Evolutionary conservation across 2,888 invertebrate genomes (phyloP).

Genomic region (Tanypteryx hageni): DNA sequence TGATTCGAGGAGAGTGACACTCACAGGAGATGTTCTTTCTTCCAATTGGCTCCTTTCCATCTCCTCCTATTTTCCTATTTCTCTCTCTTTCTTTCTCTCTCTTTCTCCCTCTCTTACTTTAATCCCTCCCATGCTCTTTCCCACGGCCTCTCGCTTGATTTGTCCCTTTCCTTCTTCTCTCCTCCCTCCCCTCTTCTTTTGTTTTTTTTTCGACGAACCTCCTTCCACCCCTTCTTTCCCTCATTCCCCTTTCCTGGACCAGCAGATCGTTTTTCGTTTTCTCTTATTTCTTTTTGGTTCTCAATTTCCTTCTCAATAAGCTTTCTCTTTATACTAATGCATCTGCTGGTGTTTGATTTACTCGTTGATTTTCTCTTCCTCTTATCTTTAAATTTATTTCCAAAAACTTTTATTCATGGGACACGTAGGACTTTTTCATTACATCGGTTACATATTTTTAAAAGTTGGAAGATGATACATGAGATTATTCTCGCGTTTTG

Average conservation of each 20-base stretch:
- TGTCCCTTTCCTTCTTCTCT: neutral
- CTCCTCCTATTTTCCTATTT: neutral
- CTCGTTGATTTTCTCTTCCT: slow-evolving; percentile 32
- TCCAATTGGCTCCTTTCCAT: slow-evolving; percentile 23
- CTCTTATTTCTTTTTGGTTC: slow-evolving; percentile 56
- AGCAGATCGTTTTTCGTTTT: slow-evolving; percentile 51
- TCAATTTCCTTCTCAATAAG: slow-evolving; percentile 60
- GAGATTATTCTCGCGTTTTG: too few relatives aligned
- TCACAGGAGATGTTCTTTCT: slow-evolving; percentile 32
- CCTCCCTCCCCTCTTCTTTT: neutral
- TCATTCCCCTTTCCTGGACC: neutral
- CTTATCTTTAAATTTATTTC: neutral
- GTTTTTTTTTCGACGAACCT: neutral
- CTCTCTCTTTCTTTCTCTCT: neutral
- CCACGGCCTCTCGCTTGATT: too few relatives aligned
- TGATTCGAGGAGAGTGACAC: slow-evolving; percentile 21
- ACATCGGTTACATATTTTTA: too few relatives aligned
- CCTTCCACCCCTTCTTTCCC: neutral
- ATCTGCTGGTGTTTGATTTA: slow-evolving; percentile 54
- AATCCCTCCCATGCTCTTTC: too few relatives aligned
- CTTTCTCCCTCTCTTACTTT: neutral
- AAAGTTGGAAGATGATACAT: too few relatives aligned
- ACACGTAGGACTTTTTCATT: neutral
- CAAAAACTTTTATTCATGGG: neutral
- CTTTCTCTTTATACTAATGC: slow-evolving; percentile 58